Evolutionary conservation across 2,113 vertebrate genomes (phyloP), one percentile per base, ranked within the genome.

Genomic region (Megaceryle torquata): DNA sequence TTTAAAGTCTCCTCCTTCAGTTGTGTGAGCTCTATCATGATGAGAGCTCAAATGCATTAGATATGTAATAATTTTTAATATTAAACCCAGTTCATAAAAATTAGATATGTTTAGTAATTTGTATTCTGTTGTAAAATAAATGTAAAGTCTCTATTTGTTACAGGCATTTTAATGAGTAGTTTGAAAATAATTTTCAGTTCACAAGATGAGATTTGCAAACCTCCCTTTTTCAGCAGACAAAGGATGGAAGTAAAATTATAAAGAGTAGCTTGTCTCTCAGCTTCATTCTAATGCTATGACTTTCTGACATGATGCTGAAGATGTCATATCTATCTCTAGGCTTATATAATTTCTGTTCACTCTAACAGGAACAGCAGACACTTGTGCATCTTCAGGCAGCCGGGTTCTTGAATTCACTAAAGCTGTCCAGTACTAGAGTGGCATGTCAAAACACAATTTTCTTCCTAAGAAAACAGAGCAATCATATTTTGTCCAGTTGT

Each of bases 131-230:
- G 6, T 72, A 59, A 86, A 94, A 88, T 65, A 12, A 87, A 76
- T 39, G 46, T 20, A 29, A 95, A 76, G 13, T 76, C 59, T 92
- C 28, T 87, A 19, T 83, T 89, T 79, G 9, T 76, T 92, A 31
- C 22, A 37, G 12, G 9, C 87, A 50, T 88, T 91, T 83, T 70
- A 94, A 92, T 84, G 59, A 92, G 33, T 78, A 65, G 26, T 65
- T 63, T 88, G 78, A 94, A 93, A 96, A 92, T 92, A 26, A 75
- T 92, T 95, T 67, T 88, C 6, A 26, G 43, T 77, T 97, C 61
- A 68, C 17, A 69, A 69, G 64, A 46, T 88, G 67, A 90, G 64
- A 43, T 95, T 95, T 93, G 41, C 46, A 82, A 74, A 29, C 60
- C 14, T 92, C 44, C 37, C 37, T 81, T 89, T 90, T 94, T 70